Conservation (phyloP, 2,797 vertebrate genomes). For the Sparidentex hasta region DNA sequence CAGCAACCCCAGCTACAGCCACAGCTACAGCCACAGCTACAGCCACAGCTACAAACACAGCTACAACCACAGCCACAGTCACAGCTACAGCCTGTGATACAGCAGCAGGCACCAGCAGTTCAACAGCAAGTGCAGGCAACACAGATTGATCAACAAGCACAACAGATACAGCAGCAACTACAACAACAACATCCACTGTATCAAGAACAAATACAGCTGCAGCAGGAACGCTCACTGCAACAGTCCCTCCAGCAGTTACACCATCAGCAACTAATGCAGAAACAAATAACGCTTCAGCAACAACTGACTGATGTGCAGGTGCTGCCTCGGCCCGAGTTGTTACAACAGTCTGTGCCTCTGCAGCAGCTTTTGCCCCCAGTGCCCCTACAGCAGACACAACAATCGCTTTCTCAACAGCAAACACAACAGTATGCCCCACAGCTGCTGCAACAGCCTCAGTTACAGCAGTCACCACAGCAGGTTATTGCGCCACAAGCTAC, state of each 20-base stretch:
- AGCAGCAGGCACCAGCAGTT: conserved; percentile 52
- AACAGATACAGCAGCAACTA: conserved; percentile 55
- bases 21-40: conserved; percentile 45
- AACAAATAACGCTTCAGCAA: conserved; percentile 61
- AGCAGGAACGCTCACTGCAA: conserved; percentile 67
- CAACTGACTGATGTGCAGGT: conserved; percentile 60
- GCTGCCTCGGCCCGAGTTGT: conserved; percentile 49
- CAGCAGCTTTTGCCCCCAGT: conserved; percentile 64
- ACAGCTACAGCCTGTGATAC: conserved; percentile 49
- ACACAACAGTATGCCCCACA: conserved; percentile 58
- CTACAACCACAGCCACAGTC: conserved; percentile 28
- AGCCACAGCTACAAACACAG: conserved; percentile 21
- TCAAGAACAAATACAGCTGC: conserved; percentile 71
- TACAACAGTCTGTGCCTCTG: conserved; percentile 62
- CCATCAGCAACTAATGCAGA: conserved; percentile 70
- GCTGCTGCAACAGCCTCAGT: conserved; percentile 65
- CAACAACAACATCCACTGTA: conserved; percentile 68
- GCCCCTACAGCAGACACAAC: conserved; percentile 66
- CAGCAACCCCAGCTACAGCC: conserved; percentile 57
- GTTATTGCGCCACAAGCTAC: conserved; percentile 55
- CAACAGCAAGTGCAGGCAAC: conserved; percentile 59
- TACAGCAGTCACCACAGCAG: conserved; percentile 70
- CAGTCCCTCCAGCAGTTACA: conserved; percentile 72
- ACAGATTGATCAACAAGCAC: conserved; percentile 56
- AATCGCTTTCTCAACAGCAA: conserved; percentile 66